Conservation (phyloP, 2,797 vertebrate genomes). For the Selene dorsalis region DNA sequence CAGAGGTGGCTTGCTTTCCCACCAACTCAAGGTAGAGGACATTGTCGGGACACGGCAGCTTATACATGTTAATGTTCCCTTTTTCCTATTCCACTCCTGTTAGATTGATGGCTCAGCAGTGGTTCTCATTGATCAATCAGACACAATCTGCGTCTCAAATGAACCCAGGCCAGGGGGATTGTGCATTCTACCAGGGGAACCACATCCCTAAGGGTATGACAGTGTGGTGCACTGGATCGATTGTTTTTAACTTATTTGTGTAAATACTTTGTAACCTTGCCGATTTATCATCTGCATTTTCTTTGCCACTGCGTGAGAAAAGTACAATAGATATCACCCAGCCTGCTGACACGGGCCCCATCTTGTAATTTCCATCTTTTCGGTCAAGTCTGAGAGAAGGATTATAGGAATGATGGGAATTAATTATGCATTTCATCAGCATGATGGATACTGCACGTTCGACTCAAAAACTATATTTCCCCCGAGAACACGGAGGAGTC, state of each 20-base stretch:
- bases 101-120: slow-evolving; percentile 85
- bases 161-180: slow-evolving; percentile 79
- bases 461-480: slow-evolving; percentile 80
- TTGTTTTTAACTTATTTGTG: slow-evolving; percentile 84
- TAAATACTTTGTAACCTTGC: slow-evolving; percentile 85
- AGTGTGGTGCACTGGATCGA: slow-evolving; percentile 73
- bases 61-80: slow-evolving; percentile 84
- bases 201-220: slow-evolving; percentile 77
- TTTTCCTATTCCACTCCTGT: slow-evolving; percentile 74
- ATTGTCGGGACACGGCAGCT: slow-evolving; percentile 76
- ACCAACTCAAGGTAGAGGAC: slow-evolving; percentile 81
- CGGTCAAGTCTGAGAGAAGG: slow-evolving; percentile 69
- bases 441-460: slow-evolving; percentile 75
- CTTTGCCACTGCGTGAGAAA: slow-evolving; percentile 48
- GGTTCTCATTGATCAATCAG: slow-evolving; percentile 86
- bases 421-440: slow-evolving; percentile 83
- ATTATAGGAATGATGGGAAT: slow-evolving; percentile 77
- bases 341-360: slow-evolving; percentile 25
- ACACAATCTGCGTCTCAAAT: slow-evolving; percentile 86
- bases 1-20: slow-evolving; percentile 72
- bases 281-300: slow-evolving; percentile 75
- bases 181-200: slow-evolving; percentile 81
- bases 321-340: slow-evolving; percentile 52
- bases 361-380: slow-evolving; percentile 60
- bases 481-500: slow-evolving; percentile 54